Evolutionary conservation across 2,113 vertebrate species (phyloP).

Genomic region (Heterocephalus glaber): DNA sequence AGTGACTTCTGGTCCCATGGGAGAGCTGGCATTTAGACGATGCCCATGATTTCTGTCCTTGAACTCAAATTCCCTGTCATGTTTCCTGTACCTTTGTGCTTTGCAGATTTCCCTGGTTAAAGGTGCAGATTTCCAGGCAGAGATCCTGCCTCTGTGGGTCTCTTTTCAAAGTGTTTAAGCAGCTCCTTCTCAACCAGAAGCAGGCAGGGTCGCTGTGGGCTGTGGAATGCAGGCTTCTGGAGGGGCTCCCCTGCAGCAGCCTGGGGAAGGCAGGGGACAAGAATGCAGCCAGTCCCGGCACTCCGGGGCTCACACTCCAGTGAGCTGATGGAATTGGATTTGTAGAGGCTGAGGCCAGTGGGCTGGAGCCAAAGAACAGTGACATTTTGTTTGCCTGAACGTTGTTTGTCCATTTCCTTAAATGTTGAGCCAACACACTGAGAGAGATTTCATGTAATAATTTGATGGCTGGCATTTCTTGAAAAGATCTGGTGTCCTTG

Average conservation of each 20-base stretch:
- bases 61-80: neutral
- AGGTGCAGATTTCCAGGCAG: neutral
- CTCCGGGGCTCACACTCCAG: neutral
- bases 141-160: neutral
- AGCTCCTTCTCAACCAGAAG: neutral
- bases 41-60: neutral
- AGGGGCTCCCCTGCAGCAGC: accelerated
- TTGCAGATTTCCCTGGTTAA: neutral
- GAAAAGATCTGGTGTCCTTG: neutral
- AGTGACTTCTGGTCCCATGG: accelerated
- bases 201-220: neutral
- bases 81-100: neutral
- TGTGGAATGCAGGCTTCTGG: neutral
- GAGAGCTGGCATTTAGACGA: neutral
- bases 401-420: neutral
- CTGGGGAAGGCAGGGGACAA: neutral
- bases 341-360: neutral
- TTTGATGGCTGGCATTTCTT: neutral
- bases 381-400: neutral
- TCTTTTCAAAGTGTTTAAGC: neutral
- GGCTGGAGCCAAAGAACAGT: neutral
- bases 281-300: neutral
- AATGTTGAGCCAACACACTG: neutral
- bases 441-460: neutral
- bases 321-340: neutral